Base-by-base conservation (phyloP, 2,113 vertebrate species). In the Xenopus tropicalis region DNA sequence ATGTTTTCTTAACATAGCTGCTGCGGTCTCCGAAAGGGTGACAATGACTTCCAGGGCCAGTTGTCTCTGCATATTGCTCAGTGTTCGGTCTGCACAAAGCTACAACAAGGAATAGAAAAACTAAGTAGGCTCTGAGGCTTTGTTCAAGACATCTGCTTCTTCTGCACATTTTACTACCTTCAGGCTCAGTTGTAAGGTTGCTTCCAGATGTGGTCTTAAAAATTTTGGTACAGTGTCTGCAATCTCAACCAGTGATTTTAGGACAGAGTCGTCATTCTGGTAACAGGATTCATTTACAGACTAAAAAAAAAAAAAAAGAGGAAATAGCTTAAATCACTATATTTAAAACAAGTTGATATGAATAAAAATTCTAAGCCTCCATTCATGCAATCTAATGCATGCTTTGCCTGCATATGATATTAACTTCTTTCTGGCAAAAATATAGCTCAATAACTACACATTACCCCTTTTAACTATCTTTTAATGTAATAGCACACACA, bases 221-320 rank as follows among this genome's bases (percentile, higher is more conserved):
- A 96, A 99, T 83, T 99, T 99, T 0, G 97, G 97, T 25, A 96
- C 96, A 0, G 97, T 95, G 88, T 99, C 97, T 14, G 97, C 96
- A 43, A 99, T 97, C 83, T 99, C 97, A 84, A 99, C 96, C 20
- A 99, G 88, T 29, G 97, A 97, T 85, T 99, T 99, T 64, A 99
- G 90, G 80, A 98, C 97, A 0, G 97, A 94, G 83, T 99, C 97
- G 16, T 99, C 97, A 3, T 91, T 94, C 84, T 94, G 93, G 78
- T 98, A 98, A 82, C 96, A 97, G 0, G 97, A 98, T 42, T 99
- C 96, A 76, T 98, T 98, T 73, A 98, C 93, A 11, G 93, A 92
- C 97, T 99, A 86, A 25, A 77, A 81, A 69, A 72, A 64, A 73
- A 21, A n/a, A n/a, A 12, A 66, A 61, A 64, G 46, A 48, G 16